Evolutionary conservation across 1,140 invertebrate genomes (phyloP).

Genomic region (Drosophila kikkawai): DNA sequence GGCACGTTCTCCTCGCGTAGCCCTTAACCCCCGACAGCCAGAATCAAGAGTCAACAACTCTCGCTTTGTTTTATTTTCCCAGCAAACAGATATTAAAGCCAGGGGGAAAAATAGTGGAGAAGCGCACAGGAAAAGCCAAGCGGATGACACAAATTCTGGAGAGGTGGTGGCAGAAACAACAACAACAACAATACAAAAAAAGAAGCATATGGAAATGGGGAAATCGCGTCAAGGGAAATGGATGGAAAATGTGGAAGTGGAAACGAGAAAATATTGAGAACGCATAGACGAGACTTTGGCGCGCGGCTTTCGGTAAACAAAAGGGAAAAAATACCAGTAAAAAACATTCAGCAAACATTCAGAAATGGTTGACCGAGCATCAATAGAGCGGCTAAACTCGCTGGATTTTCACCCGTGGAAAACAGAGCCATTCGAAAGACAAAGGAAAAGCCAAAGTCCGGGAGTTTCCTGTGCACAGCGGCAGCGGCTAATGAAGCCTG

Average conservation of each 20-base stretch:
- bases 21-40: constrained; percentile 27
- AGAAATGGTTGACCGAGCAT: constrained; percentile 72
- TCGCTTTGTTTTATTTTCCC: constrained; percentile 71
- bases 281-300: constrained; percentile 37
- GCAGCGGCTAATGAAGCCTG: constrained; percentile 72
- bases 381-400: constrained; percentile 66
- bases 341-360: constrained; percentile 32
- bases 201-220: constrained; percentile 63
- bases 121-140: constrained; percentile 61
- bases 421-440: constrained; percentile 37
- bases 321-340: constrained; percentile 15
- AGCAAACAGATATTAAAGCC: constrained; percentile 79
- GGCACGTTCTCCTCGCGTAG: constrained; percentile 23
- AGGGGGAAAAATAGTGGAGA: constrained; percentile 32
- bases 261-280: constrained; percentile 64
- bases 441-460: constrained; percentile 59
- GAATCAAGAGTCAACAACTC: constrained; percentile 70
- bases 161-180: constrained; percentile 49
- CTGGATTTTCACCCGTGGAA: constrained; percentile 42
- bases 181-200: constrained; percentile 35
- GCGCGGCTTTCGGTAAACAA: constrained; percentile 57
- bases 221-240: constrained; percentile 65
- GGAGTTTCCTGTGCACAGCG: constrained; percentile 74
- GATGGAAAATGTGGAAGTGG: constrained; percentile 38
- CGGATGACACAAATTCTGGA: constrained; percentile 77